Conservation (phyloP, 1,140 invertebrate species). For the Melanaphis sacchari region DNA sequence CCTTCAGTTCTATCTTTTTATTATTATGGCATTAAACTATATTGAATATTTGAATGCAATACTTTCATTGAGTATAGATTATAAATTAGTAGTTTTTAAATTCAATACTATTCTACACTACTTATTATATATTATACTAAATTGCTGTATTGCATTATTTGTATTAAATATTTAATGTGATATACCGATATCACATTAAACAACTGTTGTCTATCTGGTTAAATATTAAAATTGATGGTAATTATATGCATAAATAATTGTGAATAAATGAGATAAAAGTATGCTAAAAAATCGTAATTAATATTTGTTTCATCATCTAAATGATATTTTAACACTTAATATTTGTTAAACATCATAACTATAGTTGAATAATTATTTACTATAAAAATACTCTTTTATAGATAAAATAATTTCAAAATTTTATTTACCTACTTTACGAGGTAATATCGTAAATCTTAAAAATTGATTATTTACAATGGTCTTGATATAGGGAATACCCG, state of each 20-base stretch:
- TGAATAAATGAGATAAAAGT: neutral
- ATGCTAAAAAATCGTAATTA: neutral
- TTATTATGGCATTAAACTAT: neutral
- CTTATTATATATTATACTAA: neutral
- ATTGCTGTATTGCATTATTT: neutral
- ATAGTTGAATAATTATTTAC: neutral
- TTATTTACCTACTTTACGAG: neutral
- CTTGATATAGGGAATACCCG: neutral
- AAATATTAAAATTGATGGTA: neutral
- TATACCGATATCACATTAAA: neutral
- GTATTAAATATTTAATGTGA: neutral
- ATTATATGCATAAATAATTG: neutral
- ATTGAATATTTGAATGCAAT: neutral
- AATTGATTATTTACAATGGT: neutral
- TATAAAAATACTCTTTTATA: neutral
- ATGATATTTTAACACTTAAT: neutral
- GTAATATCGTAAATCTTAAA: neutral
- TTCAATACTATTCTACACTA: neutral
- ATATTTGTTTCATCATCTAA: neutral
- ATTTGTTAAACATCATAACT: neutral
- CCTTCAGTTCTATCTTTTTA: neutral
- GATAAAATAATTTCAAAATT: neutral
- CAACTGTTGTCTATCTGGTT: neutral
- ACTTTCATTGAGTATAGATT: neutral
- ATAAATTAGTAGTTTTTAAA: neutral